Conservation (phyloP, 2,888 invertebrate species). For the Cryptocephalus moraei region DNA sequence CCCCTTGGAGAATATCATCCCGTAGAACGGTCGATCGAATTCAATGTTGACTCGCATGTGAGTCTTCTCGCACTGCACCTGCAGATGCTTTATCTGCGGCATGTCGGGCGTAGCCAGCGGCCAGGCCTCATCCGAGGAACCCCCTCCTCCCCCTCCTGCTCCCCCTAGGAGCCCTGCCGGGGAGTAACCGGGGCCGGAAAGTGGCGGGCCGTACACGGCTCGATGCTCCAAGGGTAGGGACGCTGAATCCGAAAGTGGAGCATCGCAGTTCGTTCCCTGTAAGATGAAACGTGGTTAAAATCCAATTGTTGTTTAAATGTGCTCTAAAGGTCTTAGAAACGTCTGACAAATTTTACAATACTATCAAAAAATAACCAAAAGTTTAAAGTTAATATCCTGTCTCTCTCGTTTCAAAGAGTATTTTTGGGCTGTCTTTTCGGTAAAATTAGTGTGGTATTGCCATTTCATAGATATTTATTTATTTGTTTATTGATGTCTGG, state of each 20-base stretch:
- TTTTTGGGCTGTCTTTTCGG: too few relatives aligned
- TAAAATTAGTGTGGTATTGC: too few relatives aligned
- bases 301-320: too few relatives aligned
- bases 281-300: constrained; percentile 28
- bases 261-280: constrained; percentile 68
- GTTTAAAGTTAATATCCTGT: too few relatives aligned
- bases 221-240: constrained; percentile 73
- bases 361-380: too few relatives aligned
- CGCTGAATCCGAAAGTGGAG: constrained; percentile 68
- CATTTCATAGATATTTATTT: too few relatives aligned
- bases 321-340: too few relatives aligned
- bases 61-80: constrained; percentile 92
- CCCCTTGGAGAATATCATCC: constrained; percentile 92
- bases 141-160: constrained; percentile 35
- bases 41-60: constrained; percentile 93
- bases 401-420: too few relatives aligned
- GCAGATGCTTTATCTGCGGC: constrained; percentile 85
- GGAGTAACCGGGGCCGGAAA: constrained; percentile 38
- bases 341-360: too few relatives aligned
- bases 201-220: constrained; percentile 62
- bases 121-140: constrained; percentile 72
- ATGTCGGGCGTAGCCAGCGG: constrained; percentile 80
- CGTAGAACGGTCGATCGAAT: constrained; percentile 90
- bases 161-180: constrained; percentile 33
- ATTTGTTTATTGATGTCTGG: too few relatives aligned